Base-by-base conservation (phyloP, 2,113 vertebrate genomes). In the Cyanoramphus novaezelandiae region DNA sequence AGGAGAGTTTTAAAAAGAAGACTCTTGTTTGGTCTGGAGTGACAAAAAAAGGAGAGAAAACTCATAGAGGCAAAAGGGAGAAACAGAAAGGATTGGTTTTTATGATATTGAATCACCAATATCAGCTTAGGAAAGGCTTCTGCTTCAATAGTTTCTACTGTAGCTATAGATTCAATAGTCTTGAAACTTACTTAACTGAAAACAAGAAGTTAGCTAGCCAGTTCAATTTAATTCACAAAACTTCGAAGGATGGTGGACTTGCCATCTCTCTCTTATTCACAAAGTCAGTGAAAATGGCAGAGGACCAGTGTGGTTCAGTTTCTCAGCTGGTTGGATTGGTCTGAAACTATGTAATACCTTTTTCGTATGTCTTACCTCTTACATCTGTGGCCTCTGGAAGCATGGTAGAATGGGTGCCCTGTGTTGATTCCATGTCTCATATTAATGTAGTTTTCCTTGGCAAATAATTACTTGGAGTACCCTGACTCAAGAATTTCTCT, bases 361-460 rank as follows among this genome's bases (percentile, higher is more conserved):
- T 49, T 62, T 72, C 47, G 29, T 67, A 7, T 7, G 6, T 41
- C 59, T 33, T 55, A 20, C 53, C 53, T 55, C 29, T 55, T 75
- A 11, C 10, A 24, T 44, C 37, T 62, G 9, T 10, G 9, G 20
- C 23, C 29, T 64, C 2, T 47, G 31, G n/a, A 74, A 63, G 17
- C 18, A 39, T 41, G 10, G 0, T 44, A 13, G 1, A 9, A 31
- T 2, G 5, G 4, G 39, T 83, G 27, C 19, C 24, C 35, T 68
- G 13, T 67, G n/a, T 53, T 62, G 16, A 52, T 74, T 57, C 28
- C 43, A 5, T 13, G 6, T 71, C 31, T 79, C 39, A 59, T 1
- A 0, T 39, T 79, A 65, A 53, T 67, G n/a, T 19, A 62, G 13
- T 43, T 81, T 78, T 53, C 7, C 11, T n/a, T 80, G 62, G 47